Conservation (phyloP, 2,797 vertebrate species). For the Euthynnus affinis region DNA sequence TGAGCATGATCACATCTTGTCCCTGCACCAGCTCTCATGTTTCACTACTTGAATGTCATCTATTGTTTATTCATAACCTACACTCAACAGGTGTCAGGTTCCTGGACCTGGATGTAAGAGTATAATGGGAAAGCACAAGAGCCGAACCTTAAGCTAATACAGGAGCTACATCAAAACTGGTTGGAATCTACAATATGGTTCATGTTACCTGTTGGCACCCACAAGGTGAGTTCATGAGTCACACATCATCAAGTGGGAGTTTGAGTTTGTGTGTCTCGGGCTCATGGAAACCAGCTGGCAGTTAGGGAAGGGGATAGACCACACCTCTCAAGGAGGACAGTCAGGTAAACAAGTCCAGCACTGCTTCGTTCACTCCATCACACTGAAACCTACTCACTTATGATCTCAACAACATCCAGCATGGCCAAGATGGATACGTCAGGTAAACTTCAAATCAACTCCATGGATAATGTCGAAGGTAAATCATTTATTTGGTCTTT, state of each 20-base stretch:
- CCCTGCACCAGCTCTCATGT: conserved; percentile 50
- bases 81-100: conserved; percentile 57
- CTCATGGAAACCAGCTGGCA: conserved; percentile 20
- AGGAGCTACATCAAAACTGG: conserved; percentile 1
- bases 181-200: conserved; percentile 4
- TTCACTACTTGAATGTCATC: conserved; percentile 44
- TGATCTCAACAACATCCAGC: conserved; percentile 68
- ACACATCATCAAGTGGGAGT: conserved; percentile 4
- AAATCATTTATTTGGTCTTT: conserved; percentile 20
- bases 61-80: conserved; percentile 74
- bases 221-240: conserved; percentile 4
- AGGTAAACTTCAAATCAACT: conserved; percentile 69
- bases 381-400: conserved; percentile 12
- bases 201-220: conserved; percentile 44
- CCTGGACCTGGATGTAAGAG: neutral
- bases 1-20: neutral
- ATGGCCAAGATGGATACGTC: conserved; percentile 74
- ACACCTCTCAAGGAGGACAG: conserved; percentile 52
- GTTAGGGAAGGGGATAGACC: conserved; percentile 37
- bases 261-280: neutral
- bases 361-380: conserved; percentile 17
- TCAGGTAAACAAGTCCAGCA: conserved; percentile 54
- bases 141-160: conserved; percentile 16
- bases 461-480: conserved; percentile 71
- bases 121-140: conserved; percentile 11